phyloP scores from a whole-genome alignment of 2,888 invertebrate genomes.

The Molanna angustata region DNA sequence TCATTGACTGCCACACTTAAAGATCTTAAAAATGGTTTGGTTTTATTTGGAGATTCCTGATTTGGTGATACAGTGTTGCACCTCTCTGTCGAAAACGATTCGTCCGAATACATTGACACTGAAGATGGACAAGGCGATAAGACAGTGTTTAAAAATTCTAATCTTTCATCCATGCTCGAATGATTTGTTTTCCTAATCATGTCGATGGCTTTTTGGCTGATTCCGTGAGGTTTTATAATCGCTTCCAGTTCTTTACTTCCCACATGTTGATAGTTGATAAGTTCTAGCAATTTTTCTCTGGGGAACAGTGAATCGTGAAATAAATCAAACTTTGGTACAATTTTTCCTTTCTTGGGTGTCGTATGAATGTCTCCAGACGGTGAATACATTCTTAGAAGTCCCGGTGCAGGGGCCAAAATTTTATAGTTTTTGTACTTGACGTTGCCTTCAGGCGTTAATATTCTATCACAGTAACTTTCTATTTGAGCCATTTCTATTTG shows the following conservation, averaged over 20 bases:
- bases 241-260: slow-evolving; percentile 48
- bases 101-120: slow-evolving; percentile 37
- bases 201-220: slow-evolving; percentile 36
- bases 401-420: slow-evolving; percentile 42
- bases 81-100: slow-evolving; percentile 7
- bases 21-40: slow-evolving; percentile 13
- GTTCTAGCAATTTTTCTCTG: slow-evolving; percentile 45
- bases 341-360: slow-evolving; percentile 43
- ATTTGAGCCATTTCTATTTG: slow-evolving; percentile 34
- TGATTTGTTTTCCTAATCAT: slow-evolving; percentile 21
- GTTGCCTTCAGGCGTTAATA: slow-evolving; percentile 46
- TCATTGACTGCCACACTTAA: slow-evolving; percentile 23
- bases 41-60: neutral
- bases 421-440: slow-evolving; percentile 45
- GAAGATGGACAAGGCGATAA: slow-evolving; percentile 43
- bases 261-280: slow-evolving; percentile 47
- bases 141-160: slow-evolving; percentile 43
- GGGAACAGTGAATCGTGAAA: slow-evolving; percentile 44
- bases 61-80: slow-evolving; percentile 10
- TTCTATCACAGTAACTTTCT: slow-evolving; percentile 39
- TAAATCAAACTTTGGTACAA: slow-evolving; percentile 46
- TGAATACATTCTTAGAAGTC: slow-evolving; percentile 42
- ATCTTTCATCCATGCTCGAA: slow-evolving; percentile 29
- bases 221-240: slow-evolving; percentile 46
- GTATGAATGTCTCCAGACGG: slow-evolving; percentile 46